These are phyloP conservation scores for Geopemphigus sp. DNA, from an alignment of 1,140 invertebrate species.

Conservation along the genomic window DNA sequence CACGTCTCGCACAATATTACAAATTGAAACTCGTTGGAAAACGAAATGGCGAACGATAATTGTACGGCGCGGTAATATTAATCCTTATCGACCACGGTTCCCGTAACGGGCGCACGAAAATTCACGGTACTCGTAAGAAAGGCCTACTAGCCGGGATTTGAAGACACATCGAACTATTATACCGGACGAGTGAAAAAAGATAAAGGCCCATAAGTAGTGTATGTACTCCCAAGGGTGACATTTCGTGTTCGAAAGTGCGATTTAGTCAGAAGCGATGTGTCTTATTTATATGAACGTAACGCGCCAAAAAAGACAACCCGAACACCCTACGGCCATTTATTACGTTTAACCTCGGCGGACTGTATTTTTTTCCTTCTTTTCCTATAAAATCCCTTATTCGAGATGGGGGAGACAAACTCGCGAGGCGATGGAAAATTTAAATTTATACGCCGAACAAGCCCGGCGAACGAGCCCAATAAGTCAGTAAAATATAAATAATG, in stretches of 20 bases:
- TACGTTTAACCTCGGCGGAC: conserved; percentile 48
- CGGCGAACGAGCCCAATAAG: conserved; percentile 34
- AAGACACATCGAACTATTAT: conserved; percentile 36
- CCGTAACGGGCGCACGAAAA: neutral
- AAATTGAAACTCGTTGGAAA: conserved; percentile 18
- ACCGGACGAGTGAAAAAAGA: conserved; percentile 40
- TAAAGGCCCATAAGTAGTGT: conserved; percentile 46
- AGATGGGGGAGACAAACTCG: conserved; percentile 7
- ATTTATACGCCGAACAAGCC: conserved; percentile 28
- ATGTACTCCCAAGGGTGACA: conserved; percentile 45
- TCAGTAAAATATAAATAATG: conserved; percentile 37
- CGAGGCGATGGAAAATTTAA: conserved; percentile 35
- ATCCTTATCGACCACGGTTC: neutral
- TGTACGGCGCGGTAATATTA: neutral
- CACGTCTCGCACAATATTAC: conserved; percentile 23
- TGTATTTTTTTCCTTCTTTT: conserved; percentile 29
- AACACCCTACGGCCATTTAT: conserved; percentile 48
- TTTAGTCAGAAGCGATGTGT: conserved; percentile 49
- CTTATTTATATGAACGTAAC: conserved; percentile 48
- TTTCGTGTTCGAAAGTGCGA: conserved; percentile 46
- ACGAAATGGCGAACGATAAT: conserved; percentile 12
- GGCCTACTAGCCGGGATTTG: neutral
- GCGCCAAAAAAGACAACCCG: conserved; percentile 37
- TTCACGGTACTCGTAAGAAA: neutral
- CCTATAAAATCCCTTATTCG: neutral